Conservation (phyloP, 2,113 vertebrate genomes). For the Puffinus mauretanicus region DNA sequence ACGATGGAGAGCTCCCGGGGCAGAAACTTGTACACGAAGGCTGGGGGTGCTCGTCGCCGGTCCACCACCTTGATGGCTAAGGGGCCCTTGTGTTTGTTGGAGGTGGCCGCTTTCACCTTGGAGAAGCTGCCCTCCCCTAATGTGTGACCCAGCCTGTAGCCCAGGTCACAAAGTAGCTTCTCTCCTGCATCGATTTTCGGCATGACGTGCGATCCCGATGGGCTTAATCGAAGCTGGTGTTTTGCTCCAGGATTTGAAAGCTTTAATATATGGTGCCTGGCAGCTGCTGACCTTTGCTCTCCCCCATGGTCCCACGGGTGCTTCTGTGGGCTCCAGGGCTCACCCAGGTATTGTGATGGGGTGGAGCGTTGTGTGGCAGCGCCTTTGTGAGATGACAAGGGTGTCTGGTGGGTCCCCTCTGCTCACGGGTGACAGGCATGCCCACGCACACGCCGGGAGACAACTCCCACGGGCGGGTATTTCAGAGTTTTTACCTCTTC, state of each 20-base stretch:
- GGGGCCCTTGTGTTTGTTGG: constrained; percentile 72
- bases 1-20: constrained; percentile 77
- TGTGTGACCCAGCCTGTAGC: constrained; percentile 71
- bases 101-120: constrained; percentile 78
- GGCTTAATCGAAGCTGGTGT: constrained; percentile 23
- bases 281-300: constrained; percentile 18
- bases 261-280: constrained; percentile 45
- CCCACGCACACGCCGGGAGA: fast-evolving
- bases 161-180: constrained; percentile 68
- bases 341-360: neutral
- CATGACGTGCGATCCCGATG: neutral
- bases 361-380: neutral
- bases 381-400: neutral
- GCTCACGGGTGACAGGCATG: neutral
- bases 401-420: too few species aligned
- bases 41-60: constrained; percentile 50
- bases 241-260: constrained; percentile 14
- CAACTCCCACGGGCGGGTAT: too few species aligned
- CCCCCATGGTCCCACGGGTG: neutral
- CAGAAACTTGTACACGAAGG: constrained; percentile 76
- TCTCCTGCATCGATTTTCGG: constrained; percentile 51
- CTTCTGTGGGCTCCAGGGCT: neutral
- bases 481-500: neutral
- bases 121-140: constrained; percentile 80
- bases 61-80: constrained; percentile 81